Base-by-base conservation (phyloP, 2,888 invertebrate genomes). In the Ormyrus nitidulus region DNA sequence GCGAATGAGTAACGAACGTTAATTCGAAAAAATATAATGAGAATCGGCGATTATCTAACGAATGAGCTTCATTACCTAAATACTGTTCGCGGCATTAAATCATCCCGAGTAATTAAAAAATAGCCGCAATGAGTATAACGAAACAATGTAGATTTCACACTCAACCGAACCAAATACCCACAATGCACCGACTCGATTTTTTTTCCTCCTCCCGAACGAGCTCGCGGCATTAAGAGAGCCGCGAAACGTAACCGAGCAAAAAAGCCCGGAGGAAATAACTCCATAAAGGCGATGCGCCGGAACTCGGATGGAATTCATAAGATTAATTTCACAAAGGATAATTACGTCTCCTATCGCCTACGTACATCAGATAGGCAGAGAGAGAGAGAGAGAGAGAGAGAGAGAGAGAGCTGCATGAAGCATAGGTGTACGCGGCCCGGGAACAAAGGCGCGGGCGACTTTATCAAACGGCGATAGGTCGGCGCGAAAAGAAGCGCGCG, bases 241-340 rank as follows among this genome's bases (percentile, higher is more conserved):
- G 19, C 10, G 10, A 44, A 46, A 48, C 13, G 48, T 13, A 46
- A 19, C 53, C 11, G 19, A 46, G 64, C 11, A 44, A 34, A 72
- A 77, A 70, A 64, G 5, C 11, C 34, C 6, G 62, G 13, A 61
- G 77, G 72, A 72, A 78, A 69, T 58, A 61, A 51, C 58, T 54
- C 62, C 49, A 78, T 59, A 58, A 69, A 74, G 66, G 74, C 54
- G 72, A 79, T 9, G 19, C 10, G 59, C 62, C 10, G 51, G 11
- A 56, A 13, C 10, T 46, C 68, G 69, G 62, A 75, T 75, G 59
- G 34, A 76, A 80, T 66, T 80, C 70, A n/a, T 65, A 61, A 80
- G 80, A 80, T 80, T 80, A 80, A 80, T 80, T 72, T 54, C 59
- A 56, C 80, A 77, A 77, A 72, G 77, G 76, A 80, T 80, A 80